A percentile compares a stretch with the other conserved stretches of the same genome.
Evolutionary conservation across 2,113 vertebrate species (phyloP).

Genomic region (Chloropsis cyanopogon): DNA sequence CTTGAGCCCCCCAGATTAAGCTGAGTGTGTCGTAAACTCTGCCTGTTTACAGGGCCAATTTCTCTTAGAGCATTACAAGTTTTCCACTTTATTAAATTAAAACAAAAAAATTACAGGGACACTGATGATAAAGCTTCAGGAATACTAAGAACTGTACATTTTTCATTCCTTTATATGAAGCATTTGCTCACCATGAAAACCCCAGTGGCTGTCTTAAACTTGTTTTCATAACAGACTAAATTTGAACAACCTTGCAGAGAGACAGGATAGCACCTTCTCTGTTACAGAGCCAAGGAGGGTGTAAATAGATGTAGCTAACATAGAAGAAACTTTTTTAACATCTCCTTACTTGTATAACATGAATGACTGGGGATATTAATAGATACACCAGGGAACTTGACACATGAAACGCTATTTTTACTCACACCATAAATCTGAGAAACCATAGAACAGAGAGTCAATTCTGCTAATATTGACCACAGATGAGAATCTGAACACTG

Average conservation of each 20-base stretch:
- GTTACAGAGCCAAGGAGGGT: neutral
- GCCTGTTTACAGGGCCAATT: neutral
- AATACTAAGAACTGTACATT: neutral
- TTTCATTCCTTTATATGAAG: neutral
- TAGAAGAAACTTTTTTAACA: neutral
- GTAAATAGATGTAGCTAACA: neutral
- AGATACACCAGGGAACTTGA: neutral
- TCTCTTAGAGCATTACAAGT: neutral
- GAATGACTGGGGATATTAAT: neutral
- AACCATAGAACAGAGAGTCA: neutral
- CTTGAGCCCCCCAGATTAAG: neutral
- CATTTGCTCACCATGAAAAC: neutral
- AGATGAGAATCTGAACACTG: neutral
- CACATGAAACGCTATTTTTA: neutral
- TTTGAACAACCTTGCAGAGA: neutral
- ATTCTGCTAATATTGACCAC: neutral
- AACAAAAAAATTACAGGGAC: neutral
- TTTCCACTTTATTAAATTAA: neutral
- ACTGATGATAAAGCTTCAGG: neutral
- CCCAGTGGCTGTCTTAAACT: neutral
- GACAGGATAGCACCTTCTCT: neutral
- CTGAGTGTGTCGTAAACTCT: neutral
- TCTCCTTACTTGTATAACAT: neutral
- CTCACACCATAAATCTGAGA: neutral
- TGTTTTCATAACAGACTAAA: neutral